Conservation (phyloP, 2,888 invertebrate genomes). For the Cephus runcator region DNA sequence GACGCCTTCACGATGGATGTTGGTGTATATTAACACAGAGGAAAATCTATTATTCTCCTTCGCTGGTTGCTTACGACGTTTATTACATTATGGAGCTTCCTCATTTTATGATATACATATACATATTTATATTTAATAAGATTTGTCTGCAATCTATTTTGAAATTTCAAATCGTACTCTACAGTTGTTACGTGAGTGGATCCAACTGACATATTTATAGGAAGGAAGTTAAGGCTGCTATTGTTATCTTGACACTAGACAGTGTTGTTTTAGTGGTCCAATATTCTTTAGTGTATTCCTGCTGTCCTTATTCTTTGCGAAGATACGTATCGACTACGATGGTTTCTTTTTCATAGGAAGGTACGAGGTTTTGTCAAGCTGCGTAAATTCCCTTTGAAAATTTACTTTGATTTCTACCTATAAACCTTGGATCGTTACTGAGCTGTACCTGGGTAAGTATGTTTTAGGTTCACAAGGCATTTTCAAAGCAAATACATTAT, state of each 20-base stretch:
- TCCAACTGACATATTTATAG: neutral
- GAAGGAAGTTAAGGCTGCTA: neutral
- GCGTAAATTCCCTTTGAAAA: neutral
- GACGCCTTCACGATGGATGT: neutral
- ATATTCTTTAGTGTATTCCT: neutral
- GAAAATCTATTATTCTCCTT: neutral
- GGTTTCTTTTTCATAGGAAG: neutral
- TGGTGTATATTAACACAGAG: neutral
- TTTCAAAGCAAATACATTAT: neutral
- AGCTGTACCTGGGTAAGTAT: neutral
- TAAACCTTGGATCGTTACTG: neutral
- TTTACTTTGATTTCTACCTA: neutral
- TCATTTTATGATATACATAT: neutral
- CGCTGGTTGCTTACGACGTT: neutral
- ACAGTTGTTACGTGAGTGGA: neutral
- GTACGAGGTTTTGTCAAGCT: neutral
- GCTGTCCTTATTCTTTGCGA: neutral
- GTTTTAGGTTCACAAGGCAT: neutral
- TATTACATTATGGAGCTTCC: neutral
- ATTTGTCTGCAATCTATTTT: neutral
- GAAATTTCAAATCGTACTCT: neutral
- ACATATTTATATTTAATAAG: neutral
- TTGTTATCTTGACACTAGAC: neutral
- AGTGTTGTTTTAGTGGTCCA: neutral
- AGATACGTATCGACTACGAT: neutral